These are phyloP conservation scores for Drosophila sechellia DNA, from an alignment of 1,140 invertebrate species.

Conservation along the genomic window DNA sequence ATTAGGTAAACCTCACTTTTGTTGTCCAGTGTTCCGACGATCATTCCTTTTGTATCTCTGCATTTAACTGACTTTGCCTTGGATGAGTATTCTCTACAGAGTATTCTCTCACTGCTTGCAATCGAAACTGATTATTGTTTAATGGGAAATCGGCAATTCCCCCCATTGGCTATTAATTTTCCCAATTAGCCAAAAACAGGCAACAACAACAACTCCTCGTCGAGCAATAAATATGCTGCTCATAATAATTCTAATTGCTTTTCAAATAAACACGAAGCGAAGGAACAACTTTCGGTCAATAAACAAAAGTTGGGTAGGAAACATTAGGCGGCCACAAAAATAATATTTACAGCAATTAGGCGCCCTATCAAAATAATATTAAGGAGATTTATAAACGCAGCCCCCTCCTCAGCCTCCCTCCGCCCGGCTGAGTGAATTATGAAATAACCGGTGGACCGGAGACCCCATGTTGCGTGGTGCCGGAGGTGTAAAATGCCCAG, in stretches of 20 bases:
- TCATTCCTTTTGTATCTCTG: constrained; percentile 17
- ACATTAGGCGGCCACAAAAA: constrained; percentile 63
- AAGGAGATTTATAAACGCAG: constrained; percentile 76
- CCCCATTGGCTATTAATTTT: constrained; percentile 47
- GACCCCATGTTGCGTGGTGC: constrained; percentile 52
- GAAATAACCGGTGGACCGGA: constrained; percentile 58
- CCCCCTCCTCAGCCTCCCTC: too few species aligned
- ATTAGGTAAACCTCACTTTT: neutral
- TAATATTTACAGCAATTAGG: constrained; percentile 81
- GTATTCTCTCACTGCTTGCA: constrained; percentile 5
- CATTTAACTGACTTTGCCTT: constrained; percentile 21
- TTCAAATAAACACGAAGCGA: constrained; percentile 71
- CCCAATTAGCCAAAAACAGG: constrained; percentile 19
- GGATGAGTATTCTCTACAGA: constrained; percentile 6
- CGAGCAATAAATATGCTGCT: constrained; percentile 75
- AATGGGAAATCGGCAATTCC: constrained; percentile 30
- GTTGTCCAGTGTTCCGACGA: constrained; percentile 15
- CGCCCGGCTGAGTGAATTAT: constrained; percentile 58
- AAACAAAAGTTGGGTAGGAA: constrained; percentile 58
- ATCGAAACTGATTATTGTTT: constrained; percentile 44
- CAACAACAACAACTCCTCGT: constrained; percentile 45
- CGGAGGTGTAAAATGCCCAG: constrained; percentile 71
- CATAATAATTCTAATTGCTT: constrained; percentile 83
- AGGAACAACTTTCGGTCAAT: constrained; percentile 47
- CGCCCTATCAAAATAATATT: constrained; percentile 83